A percentile compares a stretch with the other conserved stretches of the same genome.
Evolutionary conservation across 1,140 invertebrate genomes (phyloP).

Genomic region (Polyergus mexicanus): DNA sequence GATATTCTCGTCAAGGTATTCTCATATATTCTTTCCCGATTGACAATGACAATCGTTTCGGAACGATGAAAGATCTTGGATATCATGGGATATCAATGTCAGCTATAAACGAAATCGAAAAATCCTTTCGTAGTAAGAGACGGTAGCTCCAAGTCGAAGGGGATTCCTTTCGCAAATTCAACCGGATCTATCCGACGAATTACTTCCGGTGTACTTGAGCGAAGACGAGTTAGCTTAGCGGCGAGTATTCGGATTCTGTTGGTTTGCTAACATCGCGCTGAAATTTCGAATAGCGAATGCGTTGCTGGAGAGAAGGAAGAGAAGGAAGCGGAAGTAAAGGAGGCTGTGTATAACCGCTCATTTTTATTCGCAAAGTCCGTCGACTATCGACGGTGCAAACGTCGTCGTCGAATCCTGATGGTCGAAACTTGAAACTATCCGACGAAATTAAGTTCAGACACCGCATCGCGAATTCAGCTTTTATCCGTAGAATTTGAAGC

Average conservation of each 20-base stretch:
- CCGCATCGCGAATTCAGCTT: slow-evolving; percentile 46
- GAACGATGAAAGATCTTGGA: slow-evolving; percentile 1
- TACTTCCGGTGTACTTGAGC: slow-evolving; percentile 63
- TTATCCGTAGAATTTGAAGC: slow-evolving; percentile 41
- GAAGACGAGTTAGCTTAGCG: slow-evolving; percentile 47
- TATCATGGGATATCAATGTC: slow-evolving; percentile 20
- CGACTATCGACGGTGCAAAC: neutral
- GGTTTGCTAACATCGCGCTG: slow-evolving; percentile 37
- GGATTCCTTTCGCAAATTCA: slow-evolving; percentile 42
- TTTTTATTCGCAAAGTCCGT: slow-evolving; percentile 55
- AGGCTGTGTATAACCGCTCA: slow-evolving; percentile 32
- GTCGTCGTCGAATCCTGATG: slow-evolving; percentile 48
- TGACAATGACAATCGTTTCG: neutral
- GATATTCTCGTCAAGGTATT: slow-evolving; percentile 4
- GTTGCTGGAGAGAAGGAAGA: neutral
- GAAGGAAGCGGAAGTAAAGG: neutral
- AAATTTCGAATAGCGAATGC: slow-evolving; percentile 36
- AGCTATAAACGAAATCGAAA: neutral
- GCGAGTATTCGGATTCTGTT: slow-evolving; percentile 41
- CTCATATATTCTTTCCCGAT: neutral
- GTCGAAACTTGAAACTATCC: slow-evolving; percentile 48
- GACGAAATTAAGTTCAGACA: slow-evolving; percentile 60
- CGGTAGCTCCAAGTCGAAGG: neutral
- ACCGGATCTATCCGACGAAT: slow-evolving; percentile 54
- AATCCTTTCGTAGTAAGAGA: neutral